Evolutionary conservation across 2,888 invertebrate species (phyloP), one percentile per base, ranked within the genome.

Genomic region (Timema cristinae): DNA sequence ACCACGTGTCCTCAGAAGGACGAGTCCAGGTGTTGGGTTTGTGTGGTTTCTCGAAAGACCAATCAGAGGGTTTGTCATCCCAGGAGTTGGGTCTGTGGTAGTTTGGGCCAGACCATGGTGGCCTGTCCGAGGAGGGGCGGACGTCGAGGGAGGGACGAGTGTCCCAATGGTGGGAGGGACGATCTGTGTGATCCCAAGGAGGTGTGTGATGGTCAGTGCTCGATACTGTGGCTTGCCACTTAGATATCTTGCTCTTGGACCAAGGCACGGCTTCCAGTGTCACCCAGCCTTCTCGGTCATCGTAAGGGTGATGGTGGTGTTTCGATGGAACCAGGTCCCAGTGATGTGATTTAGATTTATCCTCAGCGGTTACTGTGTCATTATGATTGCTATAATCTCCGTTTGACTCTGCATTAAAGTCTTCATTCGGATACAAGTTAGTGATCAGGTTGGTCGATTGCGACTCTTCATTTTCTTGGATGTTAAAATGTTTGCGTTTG

Each of bases 211-310:
- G 52, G 67, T 85, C 82, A 70, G 82, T 80, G 77, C 81, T 81
- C 16, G 83, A 84, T 86, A 9, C 85, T 83, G 87, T 88, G 0
- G 89, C 88, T 79, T 91, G 89, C 92, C 92, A 92, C 81, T 91
- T 92, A 2, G 91, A 90, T 75, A 92, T 89, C 82, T 92, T 91
- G 76, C 91, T 91, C 11, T 90, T 87, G 0, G 91, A 91, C 92
- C 92, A 92, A 0, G 92, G 91, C 6, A 92, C 87, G 6, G 89
- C 91, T 76, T 92, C 92, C 71, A 92, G 81, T 1, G 90, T 88
- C 0, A 92, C 91, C 92, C 92, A 92, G 0, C 91, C 91, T 71
- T 89, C 89, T 77, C 89, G 87, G 75, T 91, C 89, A 72, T 91
- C 89, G 75, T 85, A 87, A 0, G 89, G 87, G 78, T 87, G 86